Evolutionary conservation across 2,797 vertebrate species (phyloP).

Genomic region (Melanotaenia maccullochi): DNA sequence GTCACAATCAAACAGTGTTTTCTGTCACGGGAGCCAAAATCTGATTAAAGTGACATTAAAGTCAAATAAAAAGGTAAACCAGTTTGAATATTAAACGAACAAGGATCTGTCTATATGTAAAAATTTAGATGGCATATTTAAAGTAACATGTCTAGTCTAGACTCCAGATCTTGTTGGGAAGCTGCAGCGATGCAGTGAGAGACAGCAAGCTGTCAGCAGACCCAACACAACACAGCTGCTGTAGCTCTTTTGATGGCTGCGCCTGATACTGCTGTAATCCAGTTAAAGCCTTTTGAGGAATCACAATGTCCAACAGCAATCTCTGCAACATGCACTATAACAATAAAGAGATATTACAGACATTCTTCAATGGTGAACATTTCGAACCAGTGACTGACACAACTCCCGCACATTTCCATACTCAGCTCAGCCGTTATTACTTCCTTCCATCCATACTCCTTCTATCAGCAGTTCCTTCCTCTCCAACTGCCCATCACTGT

Average conservation of each 20-base stretch:
- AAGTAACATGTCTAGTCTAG: conserved; percentile 14
- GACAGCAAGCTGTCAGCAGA: conserved; percentile 43
- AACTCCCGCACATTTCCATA: conserved; percentile 32
- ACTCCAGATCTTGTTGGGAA: conserved; percentile 32
- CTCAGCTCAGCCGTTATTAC: conserved; percentile 52
- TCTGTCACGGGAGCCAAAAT: conserved; percentile 4
- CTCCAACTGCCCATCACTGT: conserved; percentile 63
- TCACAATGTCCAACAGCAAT: conserved; percentile 71
- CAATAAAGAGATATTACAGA: conserved; percentile 81
- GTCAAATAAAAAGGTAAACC: not conserved
- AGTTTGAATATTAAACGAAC: not conserved
- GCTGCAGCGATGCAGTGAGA: conserved; percentile 45
- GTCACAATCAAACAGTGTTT: not conserved
- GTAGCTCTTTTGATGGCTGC: conserved; percentile 66
- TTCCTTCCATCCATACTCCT: conserved; percentile 38
- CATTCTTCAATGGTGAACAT: conserved; percentile 66
- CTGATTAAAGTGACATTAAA: conserved; percentile 6
- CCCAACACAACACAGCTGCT: conserved; percentile 64
- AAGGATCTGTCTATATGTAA: not conserved
- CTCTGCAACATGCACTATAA: conserved; percentile 69
- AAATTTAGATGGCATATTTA: conserved; percentile 20
- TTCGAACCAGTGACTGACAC: conserved; percentile 42
- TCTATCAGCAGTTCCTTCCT: conserved; percentile 37
- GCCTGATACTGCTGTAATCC: conserved; percentile 74
- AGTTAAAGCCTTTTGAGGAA: conserved; percentile 78